These are phyloP conservation scores for Maniola hyperantus DNA, from an alignment of 2,888 invertebrate genomes.

Conservation along the genomic window DNA sequence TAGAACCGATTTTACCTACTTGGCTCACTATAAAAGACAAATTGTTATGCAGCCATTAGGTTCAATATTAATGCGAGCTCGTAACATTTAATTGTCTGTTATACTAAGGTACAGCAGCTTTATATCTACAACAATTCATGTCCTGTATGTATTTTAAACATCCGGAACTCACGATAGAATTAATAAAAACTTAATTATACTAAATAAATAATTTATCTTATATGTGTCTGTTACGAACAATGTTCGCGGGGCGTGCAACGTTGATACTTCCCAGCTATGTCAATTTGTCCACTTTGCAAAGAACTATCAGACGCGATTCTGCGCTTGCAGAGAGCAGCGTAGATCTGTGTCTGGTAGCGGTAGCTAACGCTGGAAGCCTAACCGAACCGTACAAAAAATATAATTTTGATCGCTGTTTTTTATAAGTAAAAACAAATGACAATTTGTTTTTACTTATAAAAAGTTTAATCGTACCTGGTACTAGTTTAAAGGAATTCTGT, in stretches of 20 bases:
- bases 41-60: neutral
- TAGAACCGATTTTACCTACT: too few species aligned
- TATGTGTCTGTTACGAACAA: neutral
- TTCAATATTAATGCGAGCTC: neutral
- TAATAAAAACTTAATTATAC: conserved; percentile 32
- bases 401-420: too few species aligned
- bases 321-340: too few species aligned
- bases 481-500: too few species aligned
- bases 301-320: too few species aligned
- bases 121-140: conserved; percentile 10
- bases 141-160: conserved; percentile 36
- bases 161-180: conserved; percentile 45
- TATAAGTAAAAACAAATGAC: too few species aligned
- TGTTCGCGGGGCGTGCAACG: neutral
- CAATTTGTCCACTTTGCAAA: neutral
- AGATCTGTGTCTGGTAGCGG: too few species aligned
- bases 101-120: neutral
- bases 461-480: too few species aligned
- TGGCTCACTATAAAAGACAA: neutral
- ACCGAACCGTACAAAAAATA: too few species aligned
- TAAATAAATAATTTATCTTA: conserved; percentile 14
- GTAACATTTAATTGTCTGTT: conserved; percentile 4
- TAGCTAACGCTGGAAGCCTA: too few species aligned
- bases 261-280: neutral
- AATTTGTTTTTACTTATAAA: too few species aligned